These are phyloP conservation scores for Glossosoma conforme DNA, from an alignment of 1,140 invertebrate species.

Conservation along the genomic window DNA sequence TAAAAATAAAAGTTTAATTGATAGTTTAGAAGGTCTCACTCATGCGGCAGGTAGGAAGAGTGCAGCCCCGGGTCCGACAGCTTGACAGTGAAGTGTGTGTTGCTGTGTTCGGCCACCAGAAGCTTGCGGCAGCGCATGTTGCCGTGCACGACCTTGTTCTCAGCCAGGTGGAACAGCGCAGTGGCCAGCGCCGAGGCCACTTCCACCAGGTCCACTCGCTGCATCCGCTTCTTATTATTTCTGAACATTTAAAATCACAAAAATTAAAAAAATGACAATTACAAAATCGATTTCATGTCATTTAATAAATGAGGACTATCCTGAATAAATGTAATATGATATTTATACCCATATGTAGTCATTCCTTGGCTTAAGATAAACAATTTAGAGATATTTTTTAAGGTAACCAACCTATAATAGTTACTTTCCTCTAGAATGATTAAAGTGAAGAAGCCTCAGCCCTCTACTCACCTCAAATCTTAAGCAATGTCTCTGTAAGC, in stretches of 20 bases:
- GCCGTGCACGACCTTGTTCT: slow-evolving; percentile 77
- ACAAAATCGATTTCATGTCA: too few relatives aligned
- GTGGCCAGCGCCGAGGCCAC: slow-evolving; percentile 69
- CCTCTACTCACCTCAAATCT: too few relatives aligned
- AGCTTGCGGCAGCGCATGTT: slow-evolving; percentile 80
- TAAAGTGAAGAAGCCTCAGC: too few relatives aligned
- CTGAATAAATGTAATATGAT: too few relatives aligned
- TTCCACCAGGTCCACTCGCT: slow-evolving; percentile 71
- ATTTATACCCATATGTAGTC: too few relatives aligned
- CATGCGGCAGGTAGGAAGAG: slow-evolving; percentile 46
- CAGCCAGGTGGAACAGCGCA: slow-evolving; percentile 76
- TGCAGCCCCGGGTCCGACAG: slow-evolving; percentile 73
- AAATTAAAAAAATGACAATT: too few relatives aligned
- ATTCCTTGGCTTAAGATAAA: too few relatives aligned
- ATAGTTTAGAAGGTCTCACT: slow-evolving; percentile 51
- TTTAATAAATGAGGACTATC: too few relatives aligned
- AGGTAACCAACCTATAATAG: too few relatives aligned
- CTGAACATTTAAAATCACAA: slow-evolving; percentile 13
- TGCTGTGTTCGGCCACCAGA: slow-evolving; percentile 63
- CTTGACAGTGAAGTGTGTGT: slow-evolving; percentile 68
- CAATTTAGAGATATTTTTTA: too few relatives aligned
- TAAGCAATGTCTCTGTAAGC: too few relatives aligned
- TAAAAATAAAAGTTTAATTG: background rate
- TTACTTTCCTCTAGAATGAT: too few relatives aligned
- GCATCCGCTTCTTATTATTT: slow-evolving; percentile 50